Evolutionary conservation across 2,888 invertebrate species (phyloP).

Genomic region (Calameuta idolon): DNA sequence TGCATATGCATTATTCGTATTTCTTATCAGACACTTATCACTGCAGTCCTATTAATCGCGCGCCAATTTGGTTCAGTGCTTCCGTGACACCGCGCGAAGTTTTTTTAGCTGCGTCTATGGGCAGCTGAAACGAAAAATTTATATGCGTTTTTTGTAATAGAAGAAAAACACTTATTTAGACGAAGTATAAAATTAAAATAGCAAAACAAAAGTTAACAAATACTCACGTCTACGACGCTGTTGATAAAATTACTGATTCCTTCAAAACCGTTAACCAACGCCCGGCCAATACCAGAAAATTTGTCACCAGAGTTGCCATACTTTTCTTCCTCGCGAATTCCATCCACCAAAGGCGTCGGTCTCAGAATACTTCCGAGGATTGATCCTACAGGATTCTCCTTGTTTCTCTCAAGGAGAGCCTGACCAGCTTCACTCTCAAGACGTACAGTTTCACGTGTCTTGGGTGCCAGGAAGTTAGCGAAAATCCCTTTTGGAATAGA

Average conservation of each 20-base stretch:
- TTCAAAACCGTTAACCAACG: constrained; percentile 77
- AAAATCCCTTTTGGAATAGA: constrained; percentile 12
- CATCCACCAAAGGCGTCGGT: constrained; percentile 81
- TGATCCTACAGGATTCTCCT: constrained; percentile 37
- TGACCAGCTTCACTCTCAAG: constrained; percentile 52
- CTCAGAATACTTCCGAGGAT: constrained; percentile 52
- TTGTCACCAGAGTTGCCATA: constrained; percentile 82
- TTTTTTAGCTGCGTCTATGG: constrained; percentile 68
- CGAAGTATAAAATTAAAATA: background rate
- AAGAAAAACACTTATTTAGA: background rate
- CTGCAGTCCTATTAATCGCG: constrained; percentile 71
- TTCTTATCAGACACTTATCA: constrained; percentile 37
- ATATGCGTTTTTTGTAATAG: constrained; percentile 3
- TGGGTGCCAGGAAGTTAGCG: constrained; percentile 28
- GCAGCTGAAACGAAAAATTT: constrained; percentile 67
- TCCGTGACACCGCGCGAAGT: constrained; percentile 70
- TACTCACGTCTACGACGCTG: constrained; percentile 72
- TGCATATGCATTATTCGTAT: background rate
- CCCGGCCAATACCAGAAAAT: constrained; percentile 74
- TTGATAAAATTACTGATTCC: constrained; percentile 76
- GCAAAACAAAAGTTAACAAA: background rate
- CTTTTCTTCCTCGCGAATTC: constrained; percentile 81
- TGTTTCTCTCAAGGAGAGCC: constrained; percentile 45
- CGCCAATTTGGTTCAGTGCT: constrained; percentile 72
- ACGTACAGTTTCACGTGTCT: constrained; percentile 46